Percentiles rank a stretch among this genome's conserved stretches.
phyloP scores from a whole-genome alignment of 2,113 vertebrate species.

The Tautogolabrus adspersus region DNA sequence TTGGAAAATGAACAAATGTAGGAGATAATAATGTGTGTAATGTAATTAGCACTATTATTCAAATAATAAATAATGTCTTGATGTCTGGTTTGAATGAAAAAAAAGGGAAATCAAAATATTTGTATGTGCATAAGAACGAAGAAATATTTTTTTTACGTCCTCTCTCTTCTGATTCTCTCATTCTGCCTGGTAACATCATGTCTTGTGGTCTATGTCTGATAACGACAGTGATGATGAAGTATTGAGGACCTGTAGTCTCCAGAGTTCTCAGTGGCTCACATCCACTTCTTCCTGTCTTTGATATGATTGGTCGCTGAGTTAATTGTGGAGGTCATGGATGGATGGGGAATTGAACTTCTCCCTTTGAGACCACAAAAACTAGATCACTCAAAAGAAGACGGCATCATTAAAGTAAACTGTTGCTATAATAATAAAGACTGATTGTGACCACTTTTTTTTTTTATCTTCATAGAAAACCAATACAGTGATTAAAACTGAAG shows the following conservation, averaged over 20 bases:
- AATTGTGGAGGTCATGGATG: constrained; percentile 72
- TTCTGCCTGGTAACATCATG: constrained; percentile 37
- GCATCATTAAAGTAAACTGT: constrained; percentile 65
- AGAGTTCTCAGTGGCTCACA: constrained; percentile 67
- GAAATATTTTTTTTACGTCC: background rate
- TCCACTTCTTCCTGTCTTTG: constrained; percentile 57
- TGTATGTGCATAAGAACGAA: no score
- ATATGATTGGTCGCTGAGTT: constrained; percentile 72
- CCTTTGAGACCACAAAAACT: constrained; percentile 73
- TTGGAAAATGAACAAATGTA: no score
- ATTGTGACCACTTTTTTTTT: constrained; percentile 40
- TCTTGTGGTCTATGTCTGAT: constrained; percentile 47
- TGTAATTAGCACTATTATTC: no score
- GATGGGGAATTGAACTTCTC: constrained; percentile 68
- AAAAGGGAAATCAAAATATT: no score
- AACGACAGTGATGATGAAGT: constrained; percentile 65
- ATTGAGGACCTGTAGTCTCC: constrained; percentile 74
- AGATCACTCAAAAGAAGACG: constrained; percentile 70
- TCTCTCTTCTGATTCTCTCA: background rate
- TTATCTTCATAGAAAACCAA: constrained; percentile 18
- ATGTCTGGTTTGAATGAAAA: no score
- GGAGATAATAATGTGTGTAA: no score
- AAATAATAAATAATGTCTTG: no score
- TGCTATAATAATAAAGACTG: constrained; percentile 36
- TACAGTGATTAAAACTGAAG: constrained; percentile 8